Percentiles rank a stretch among this genome's conserved stretches.
Evolutionary conservation across 2,888 invertebrate species (phyloP).

Genomic region (Erebia palarica): DNA sequence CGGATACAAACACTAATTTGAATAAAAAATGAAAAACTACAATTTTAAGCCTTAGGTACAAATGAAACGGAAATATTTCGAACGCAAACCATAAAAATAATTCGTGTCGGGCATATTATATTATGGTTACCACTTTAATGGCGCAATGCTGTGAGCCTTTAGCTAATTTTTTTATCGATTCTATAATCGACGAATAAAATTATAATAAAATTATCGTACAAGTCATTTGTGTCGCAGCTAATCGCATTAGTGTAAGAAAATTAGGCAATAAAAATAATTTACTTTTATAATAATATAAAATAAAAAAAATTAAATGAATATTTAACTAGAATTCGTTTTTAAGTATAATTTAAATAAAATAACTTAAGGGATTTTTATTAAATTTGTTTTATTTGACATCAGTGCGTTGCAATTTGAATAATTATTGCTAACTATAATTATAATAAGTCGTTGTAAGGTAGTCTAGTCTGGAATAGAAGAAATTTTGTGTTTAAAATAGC

Average conservation of each 20-base stretch:
- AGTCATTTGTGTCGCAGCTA: constrained; percentile 30
- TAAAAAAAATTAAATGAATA: neutral
- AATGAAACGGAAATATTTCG: constrained; percentile 1
- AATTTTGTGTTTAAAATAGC: too few species aligned
- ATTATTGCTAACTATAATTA: too few species aligned
- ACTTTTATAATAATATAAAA: constrained; percentile 14
- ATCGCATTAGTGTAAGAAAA: constrained; percentile 30
- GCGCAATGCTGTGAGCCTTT: constrained; percentile 27
- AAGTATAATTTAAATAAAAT: neutral
- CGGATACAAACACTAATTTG: too few species aligned
- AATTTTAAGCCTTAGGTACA: neutral
- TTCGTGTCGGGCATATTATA: constrained; percentile 13
- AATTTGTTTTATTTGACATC: neutral
- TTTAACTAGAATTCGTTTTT: neutral
- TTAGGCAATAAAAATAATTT: constrained; percentile 34
- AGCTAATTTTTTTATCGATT: constrained; percentile 36
- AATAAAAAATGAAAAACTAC: constrained; percentile 5
- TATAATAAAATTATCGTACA: constrained; percentile 37
- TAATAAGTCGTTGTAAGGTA: too few species aligned
- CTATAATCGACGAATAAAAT: constrained; percentile 34
- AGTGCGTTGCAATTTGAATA: too few species aligned
- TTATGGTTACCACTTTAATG: constrained; percentile 19
- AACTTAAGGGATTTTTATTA: neutral
- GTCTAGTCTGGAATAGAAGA: too few species aligned
- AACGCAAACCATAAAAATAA: constrained; percentile 6